Conservation (phyloP, 2,113 vertebrate species). For the Probosciger aterrimus region DNA sequence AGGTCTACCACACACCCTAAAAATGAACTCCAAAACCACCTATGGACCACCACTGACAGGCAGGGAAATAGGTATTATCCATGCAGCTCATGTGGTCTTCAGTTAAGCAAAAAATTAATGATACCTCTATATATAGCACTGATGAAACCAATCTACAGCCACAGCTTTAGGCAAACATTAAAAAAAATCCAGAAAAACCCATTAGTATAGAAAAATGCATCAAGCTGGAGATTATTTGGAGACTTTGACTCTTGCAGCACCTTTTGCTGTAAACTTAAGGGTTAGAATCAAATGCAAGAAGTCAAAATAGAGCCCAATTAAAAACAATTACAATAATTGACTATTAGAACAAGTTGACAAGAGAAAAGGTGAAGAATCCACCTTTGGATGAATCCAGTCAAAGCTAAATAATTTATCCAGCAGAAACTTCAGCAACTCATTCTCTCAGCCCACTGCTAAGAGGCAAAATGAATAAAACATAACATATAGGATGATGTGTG, state of each 20-base stretch:
- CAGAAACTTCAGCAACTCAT: neutral
- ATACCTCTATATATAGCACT: neutral
- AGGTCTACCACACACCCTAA: neutral
- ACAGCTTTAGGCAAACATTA: neutral
- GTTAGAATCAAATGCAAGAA: neutral
- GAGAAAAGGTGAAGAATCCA: neutral
- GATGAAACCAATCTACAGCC: rapidly evolving
- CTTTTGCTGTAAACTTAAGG: neutral
- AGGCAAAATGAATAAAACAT: neutral
- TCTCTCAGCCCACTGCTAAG: neutral
- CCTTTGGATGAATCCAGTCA: neutral
- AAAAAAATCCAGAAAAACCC: rapidly evolving
- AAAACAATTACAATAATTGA: neutral
- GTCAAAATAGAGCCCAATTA: neutral
- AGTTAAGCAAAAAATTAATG: neutral
- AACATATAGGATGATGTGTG: neutral
- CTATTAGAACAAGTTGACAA: neutral
- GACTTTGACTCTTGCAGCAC: neutral
- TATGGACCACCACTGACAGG: neutral
- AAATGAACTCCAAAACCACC: rapidly evolving
- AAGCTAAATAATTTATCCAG: neutral
- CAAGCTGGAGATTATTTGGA: neutral
- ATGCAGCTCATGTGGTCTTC: neutral
- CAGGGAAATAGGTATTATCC: neutral
- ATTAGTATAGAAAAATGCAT: neutral